phyloP scores from a whole-genome alignment of 1,140 invertebrate species.

The Macrostomum lignano region DNA sequence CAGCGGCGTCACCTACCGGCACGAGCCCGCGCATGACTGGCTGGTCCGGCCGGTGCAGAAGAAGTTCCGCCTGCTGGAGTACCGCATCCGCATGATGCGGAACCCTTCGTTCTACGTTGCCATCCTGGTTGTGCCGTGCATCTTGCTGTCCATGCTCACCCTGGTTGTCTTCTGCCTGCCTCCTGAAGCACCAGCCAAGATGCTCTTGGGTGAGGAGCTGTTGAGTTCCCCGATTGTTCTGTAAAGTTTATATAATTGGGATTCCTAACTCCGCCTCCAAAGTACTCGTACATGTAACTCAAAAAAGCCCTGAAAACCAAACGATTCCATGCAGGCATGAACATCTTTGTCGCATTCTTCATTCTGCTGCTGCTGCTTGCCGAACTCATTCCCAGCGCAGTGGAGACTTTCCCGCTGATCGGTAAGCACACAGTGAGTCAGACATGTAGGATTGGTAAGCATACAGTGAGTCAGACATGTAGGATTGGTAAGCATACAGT shows the following conservation, averaged over 20 bases:
- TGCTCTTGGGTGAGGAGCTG: constrained; percentile 9
- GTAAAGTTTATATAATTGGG: no score
- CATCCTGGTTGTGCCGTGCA: constrained; percentile 10
- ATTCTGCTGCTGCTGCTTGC: constrained; percentile 9
- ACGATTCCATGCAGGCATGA: constrained; percentile 9
- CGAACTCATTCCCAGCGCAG: constrained; percentile 6
- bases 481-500: no score
- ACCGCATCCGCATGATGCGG: constrained; percentile 1
- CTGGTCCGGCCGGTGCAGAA: not conserved
- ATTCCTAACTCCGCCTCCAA: no score
- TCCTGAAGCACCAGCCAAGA: constrained; percentile 11
- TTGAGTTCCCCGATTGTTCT: no score
- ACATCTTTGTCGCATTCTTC: constrained; percentile 10
- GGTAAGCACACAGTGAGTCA: no score
- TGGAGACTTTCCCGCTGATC: constrained; percentile 8
- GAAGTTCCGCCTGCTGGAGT: not conserved
- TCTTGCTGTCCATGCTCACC: constrained; percentile 10
- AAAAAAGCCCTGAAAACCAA: no score
- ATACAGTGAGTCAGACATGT: no score
- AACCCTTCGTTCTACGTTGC: constrained; percentile 9
- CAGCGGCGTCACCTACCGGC: no score
- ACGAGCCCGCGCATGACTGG: no score
- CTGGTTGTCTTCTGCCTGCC: constrained; percentile 11
- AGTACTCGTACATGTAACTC: no score
- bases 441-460: no score